Evolutionary conservation across 2,797 vertebrate species (phyloP).

Genomic region (Heliangelus exortis): DNA sequence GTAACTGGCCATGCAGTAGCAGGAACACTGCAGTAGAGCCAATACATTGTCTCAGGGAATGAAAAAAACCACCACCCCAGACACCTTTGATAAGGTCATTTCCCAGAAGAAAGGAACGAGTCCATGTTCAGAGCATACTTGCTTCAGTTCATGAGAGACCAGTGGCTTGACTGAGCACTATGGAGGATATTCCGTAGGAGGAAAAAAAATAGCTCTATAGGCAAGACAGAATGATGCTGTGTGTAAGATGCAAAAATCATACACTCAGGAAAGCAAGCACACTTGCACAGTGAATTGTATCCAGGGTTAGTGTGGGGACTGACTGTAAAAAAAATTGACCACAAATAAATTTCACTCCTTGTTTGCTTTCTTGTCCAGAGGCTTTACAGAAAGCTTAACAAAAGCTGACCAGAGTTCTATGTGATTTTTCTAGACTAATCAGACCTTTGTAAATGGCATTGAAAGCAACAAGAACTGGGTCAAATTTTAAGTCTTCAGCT

Average conservation of each 20-base stretch:
- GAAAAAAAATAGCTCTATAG: not conserved
- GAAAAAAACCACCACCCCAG: not conserved
- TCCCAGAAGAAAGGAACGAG: not conserved
- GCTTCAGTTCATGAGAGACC: not conserved
- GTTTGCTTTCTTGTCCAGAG: not conserved
- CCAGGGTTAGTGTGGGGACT: not conserved
- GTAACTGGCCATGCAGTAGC: not conserved
- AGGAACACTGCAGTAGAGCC: not conserved
- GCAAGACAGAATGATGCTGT: not conserved
- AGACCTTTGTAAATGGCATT: not conserved
- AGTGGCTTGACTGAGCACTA: not conserved
- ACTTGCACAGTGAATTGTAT: not conserved
- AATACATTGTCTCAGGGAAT: not conserved
- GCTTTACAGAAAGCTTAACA: not conserved
- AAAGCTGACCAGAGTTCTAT: not conserved
- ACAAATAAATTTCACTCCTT: not conserved
- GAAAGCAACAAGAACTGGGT: not conserved
- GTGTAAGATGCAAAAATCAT: not conserved
- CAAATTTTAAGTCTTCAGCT: not conserved
- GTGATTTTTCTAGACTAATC: not conserved
- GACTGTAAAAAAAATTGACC: not conserved
- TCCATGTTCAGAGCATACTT: not conserved
- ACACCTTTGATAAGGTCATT: not conserved
- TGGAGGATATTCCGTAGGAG: not conserved
- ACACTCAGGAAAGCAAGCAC: not conserved